Percentiles rank a stretch among this genome's conserved stretches.
Evolutionary conservation across 2,113 vertebrate genomes (phyloP).

Genomic region (Sceloporus tristichus): DNA sequence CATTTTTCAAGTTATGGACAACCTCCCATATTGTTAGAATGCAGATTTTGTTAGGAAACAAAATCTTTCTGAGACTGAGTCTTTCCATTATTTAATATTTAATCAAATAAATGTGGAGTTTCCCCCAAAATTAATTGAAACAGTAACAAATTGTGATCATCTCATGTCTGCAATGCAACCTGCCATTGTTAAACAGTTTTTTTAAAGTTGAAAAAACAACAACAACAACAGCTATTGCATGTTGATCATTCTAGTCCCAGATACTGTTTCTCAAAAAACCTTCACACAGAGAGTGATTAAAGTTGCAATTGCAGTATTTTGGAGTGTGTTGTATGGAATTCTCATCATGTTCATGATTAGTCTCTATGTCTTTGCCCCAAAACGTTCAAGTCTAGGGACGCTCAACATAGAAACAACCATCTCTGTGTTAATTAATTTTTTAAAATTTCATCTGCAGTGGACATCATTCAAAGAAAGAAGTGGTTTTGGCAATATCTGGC

Average conservation of each 20-base stretch:
- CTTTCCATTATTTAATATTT: background rate
- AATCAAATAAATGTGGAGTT: background rate
- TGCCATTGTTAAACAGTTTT: background rate
- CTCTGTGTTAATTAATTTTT: background rate
- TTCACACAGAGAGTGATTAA: background rate
- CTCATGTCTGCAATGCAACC: background rate
- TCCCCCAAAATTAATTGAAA: background rate
- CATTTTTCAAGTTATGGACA: constrained; percentile 15
- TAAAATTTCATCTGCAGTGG: background rate
- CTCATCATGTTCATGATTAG: background rate
- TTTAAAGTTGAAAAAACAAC: background rate
- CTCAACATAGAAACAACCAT: background rate
- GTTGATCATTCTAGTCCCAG: background rate
- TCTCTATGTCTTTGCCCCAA: background rate
- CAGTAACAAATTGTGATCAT: background rate
- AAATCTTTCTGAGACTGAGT: background rate
- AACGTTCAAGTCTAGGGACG: background rate
- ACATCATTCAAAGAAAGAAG: background rate
- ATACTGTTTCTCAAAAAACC: background rate
- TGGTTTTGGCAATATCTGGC: background rate
- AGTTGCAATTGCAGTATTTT: background rate
- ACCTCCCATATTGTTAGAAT: background rate
- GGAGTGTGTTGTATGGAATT: background rate
- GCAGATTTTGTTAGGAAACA: background rate
- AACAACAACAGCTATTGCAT: background rate